A percentile compares a stretch with the other conserved stretches of the same genome.
Evolutionary conservation across 2,113 vertebrate genomes (phyloP).

Genomic region (Orycteropus afer): DNA sequence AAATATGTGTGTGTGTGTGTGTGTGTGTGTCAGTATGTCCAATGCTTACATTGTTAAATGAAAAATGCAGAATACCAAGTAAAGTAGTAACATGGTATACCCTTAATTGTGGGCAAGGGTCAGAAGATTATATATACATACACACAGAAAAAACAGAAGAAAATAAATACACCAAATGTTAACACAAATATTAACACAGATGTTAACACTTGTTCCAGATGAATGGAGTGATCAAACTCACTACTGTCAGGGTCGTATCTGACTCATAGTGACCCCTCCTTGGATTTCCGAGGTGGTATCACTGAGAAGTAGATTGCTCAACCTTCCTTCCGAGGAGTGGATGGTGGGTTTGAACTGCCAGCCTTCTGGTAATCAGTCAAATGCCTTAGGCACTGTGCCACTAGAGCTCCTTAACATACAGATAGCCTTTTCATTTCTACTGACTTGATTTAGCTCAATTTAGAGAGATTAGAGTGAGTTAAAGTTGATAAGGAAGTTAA

Average conservation of each 20-base stretch:
- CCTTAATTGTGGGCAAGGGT: neutral
- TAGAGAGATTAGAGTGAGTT: slow-evolving; percentile 10
- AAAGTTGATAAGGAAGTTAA: neutral
- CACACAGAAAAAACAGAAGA: too few species aligned
- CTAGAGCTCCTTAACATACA: too few species aligned
- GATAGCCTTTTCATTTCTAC: neutral
- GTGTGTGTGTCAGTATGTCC: neutral
- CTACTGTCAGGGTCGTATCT: too few species aligned
- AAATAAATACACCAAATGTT: neutral
- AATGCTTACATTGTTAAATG: neutral
- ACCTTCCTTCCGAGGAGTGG: too few species aligned
- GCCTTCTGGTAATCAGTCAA: too few species aligned
- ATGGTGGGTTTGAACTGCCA: too few species aligned
- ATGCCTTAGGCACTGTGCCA: too few species aligned
- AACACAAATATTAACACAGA: too few species aligned
- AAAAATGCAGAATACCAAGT: neutral
- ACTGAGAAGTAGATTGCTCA: too few species aligned
- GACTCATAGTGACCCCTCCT: too few species aligned
- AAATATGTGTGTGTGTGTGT: neutral
- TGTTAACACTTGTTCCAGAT: neutral
- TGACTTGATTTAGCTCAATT: neutral
- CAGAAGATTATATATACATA: neutral
- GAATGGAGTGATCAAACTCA: neutral
- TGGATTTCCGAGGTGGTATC: too few species aligned
- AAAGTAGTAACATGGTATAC: neutral